These are phyloP conservation scores for Pocillopora meandrina DNA, from an alignment of 92 coral and sea anemone species.

Conservation along the genomic window DNA sequence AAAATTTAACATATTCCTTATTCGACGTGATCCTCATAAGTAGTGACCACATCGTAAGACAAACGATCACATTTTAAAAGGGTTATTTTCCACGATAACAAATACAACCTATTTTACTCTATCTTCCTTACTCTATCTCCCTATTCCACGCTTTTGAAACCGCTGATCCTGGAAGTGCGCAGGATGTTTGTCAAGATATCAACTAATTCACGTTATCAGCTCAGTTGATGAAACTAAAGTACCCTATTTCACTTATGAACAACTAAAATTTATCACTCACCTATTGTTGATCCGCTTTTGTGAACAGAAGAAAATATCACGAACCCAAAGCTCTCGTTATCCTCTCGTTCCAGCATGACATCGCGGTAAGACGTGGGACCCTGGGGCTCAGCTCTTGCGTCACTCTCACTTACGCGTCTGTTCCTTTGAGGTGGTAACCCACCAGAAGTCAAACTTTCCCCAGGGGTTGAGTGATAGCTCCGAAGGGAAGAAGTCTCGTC, in stretches of 20 bases:
- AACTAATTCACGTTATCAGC: too few relatives aligned
- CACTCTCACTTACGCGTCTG: constrained; percentile 84
- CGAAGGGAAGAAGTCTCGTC: constrained; percentile 59
- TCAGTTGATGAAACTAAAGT: background rate
- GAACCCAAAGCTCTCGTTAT: constrained; percentile 92
- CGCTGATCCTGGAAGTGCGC: too few relatives aligned
- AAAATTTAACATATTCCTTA: too few relatives aligned
- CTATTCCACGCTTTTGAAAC: too few relatives aligned
- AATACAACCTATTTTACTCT: too few relatives aligned
- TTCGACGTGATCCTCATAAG: too few relatives aligned
- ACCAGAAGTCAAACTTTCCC: constrained; percentile 24
- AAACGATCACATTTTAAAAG: too few relatives aligned
- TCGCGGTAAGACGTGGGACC: constrained; percentile 67
- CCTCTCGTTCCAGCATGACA: constrained; percentile 71
- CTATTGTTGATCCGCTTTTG: constrained; percentile 93
- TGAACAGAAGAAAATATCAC: constrained; percentile 91
- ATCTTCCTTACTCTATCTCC: too few relatives aligned
- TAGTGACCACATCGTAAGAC: too few relatives aligned
- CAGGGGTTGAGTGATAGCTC: constrained; percentile 64
- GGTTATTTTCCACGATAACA: too few relatives aligned
- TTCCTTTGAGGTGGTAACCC: constrained; percentile 45
- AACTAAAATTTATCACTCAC: constrained; percentile 33
- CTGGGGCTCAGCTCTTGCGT: constrained; percentile 62
- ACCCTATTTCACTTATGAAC: background rate
- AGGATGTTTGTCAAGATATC: too few relatives aligned